These are phyloP conservation scores for Orthosia cruda DNA, from an alignment of 2,888 invertebrate genomes.

Conservation along the genomic window DNA sequence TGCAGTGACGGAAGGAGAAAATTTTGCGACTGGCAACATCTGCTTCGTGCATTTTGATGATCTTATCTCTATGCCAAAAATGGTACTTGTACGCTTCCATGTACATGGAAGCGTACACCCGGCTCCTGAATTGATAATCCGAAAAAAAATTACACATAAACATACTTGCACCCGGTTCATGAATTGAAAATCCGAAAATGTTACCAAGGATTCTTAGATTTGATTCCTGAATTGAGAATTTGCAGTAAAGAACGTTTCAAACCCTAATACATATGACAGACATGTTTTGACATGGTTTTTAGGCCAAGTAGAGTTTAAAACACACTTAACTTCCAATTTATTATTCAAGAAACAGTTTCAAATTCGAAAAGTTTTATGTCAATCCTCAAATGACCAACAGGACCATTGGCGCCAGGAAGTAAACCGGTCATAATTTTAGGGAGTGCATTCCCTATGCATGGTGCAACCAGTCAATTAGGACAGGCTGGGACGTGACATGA, in stretches of 20 bases:
- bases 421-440: conserved; percentile 43
- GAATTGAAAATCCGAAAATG: no score
- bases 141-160: no score
- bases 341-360: not conserved
- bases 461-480: conserved; percentile 80
- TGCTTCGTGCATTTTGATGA: conserved; percentile 26
- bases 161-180: no score
- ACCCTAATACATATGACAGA: no score
- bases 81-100: not conserved
- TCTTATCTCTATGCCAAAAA: not conserved
- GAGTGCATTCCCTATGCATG: conserved; percentile 76
- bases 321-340: no score
- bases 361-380: not conserved
- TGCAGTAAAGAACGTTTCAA: no score
- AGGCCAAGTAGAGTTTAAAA: no score
- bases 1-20: conserved; percentile 35
- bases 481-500: conserved; percentile 73
- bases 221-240: no score
- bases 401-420: conserved; percentile 64
- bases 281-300: no score
- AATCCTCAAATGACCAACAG: not conserved
- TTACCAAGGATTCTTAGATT: no score
- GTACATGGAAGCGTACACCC: not conserved
- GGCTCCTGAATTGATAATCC: no score
- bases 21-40: conserved; percentile 8